Percentiles rank a stretch among this genome's conserved stretches.
phyloP scores from a whole-genome alignment of 2,888 invertebrate species.

The Chouioia cunea region DNA sequence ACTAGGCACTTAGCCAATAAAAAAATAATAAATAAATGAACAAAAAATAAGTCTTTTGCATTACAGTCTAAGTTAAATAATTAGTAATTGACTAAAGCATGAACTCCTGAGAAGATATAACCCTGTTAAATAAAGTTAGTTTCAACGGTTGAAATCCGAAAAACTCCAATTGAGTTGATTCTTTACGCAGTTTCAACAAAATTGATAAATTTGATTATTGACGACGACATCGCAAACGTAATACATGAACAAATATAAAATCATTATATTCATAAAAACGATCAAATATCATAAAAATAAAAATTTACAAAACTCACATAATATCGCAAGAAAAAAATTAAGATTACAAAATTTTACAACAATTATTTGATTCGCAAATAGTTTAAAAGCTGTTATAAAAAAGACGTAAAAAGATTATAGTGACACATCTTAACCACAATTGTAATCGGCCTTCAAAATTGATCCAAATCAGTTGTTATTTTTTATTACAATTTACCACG shows the following conservation, averaged over 20 bases:
- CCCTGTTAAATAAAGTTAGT: conserved; percentile 42
- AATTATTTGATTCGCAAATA: conserved; percentile 42
- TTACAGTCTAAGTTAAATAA: conserved; percentile 13
- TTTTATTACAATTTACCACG: conserved; percentile 36
- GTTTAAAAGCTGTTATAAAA: conserved; percentile 39
- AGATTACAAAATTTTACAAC: conserved; percentile 42
- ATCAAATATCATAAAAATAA: conserved; percentile 44
- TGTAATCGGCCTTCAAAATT: conserved; percentile 41
- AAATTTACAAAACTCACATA: conserved; percentile 43
- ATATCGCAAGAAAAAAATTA: conserved; percentile 44
- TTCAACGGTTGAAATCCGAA: conserved; percentile 28
- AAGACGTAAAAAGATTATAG: conserved; percentile 36
- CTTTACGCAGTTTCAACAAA: conserved; percentile 39
- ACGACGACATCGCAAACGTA: conserved; percentile 33
- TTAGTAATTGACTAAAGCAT: conserved; percentile 36
- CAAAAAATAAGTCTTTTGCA: conserved; percentile 22
- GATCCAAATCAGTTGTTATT: conserved; percentile 42
- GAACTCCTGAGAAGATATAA: conserved; percentile 44
- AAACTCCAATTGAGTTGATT: conserved; percentile 37
- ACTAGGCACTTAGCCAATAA: conserved; percentile 37
- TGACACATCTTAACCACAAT: conserved; percentile 42
- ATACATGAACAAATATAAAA: conserved; percentile 40
- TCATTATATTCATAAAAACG: conserved; percentile 39
- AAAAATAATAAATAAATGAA: conserved; percentile 17
- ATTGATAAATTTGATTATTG: conserved; percentile 45